Evolutionary conservation across 2,113 vertebrate species (phyloP).

Genomic region (Lophius piscatorius): DNA sequence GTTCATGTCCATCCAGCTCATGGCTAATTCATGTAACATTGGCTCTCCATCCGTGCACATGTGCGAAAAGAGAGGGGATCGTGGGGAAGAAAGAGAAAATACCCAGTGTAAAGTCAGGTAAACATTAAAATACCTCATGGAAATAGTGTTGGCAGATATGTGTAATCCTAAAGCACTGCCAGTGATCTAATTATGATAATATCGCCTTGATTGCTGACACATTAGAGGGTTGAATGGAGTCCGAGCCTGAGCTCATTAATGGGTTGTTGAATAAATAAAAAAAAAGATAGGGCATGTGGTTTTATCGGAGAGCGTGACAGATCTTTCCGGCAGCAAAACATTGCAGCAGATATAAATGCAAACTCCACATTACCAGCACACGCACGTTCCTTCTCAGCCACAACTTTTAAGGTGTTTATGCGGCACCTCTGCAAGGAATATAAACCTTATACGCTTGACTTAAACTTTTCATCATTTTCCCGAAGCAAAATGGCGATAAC

Average conservation of each 20-base stretch:
- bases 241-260: slow-evolving; percentile 61
- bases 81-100: neutral
- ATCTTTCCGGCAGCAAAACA: slow-evolving; percentile 26
- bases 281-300: slow-evolving; percentile 54
- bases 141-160: slow-evolving; percentile 73
- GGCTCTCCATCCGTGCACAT: slow-evolving; percentile 40
- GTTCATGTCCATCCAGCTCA: slow-evolving; percentile 65
- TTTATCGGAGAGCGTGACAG: slow-evolving; percentile 36
- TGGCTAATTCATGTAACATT: slow-evolving; percentile 69
- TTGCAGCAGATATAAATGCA: slow-evolving; percentile 30
- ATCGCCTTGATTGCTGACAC: slow-evolving; percentile 75
- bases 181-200: slow-evolving; percentile 81
- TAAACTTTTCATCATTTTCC: slow-evolving; percentile 46
- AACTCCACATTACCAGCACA: slow-evolving; percentile 14
- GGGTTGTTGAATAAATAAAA: slow-evolving; percentile 58
- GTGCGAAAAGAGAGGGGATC: slow-evolving; percentile 1
- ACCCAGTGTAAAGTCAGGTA: slow-evolving; percentile 48
- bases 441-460: slow-evolving; percentile 37
- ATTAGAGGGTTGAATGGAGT: slow-evolving; percentile 45
- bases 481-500: slow-evolving; percentile 32
- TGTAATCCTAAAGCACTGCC: slow-evolving; percentile 58
- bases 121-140: slow-evolving; percentile 65
- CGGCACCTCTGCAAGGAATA: slow-evolving; percentile 36
- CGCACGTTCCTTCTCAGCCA: slow-evolving; percentile 15
- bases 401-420: slow-evolving; percentile 29